A percentile compares a stretch with the other conserved stretches of the same genome.
These are phyloP conservation scores for Aphaenogaster floridana DNA, from an alignment of 1,140 invertebrate species.

Conservation along the genomic window DNA sequence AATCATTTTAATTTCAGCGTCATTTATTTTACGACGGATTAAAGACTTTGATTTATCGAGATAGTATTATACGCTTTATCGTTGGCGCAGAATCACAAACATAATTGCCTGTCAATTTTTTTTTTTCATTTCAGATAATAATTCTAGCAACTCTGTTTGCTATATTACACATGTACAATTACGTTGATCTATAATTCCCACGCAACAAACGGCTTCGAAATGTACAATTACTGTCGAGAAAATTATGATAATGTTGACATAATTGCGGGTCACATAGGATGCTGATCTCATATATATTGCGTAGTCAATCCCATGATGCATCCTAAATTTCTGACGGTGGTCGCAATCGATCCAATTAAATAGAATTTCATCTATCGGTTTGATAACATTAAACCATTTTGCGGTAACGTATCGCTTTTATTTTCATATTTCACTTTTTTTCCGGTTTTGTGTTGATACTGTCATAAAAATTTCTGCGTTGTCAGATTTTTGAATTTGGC, in stretches of 20 bases:
- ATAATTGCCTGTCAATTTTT: neutral
- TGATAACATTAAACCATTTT: conserved; percentile 46
- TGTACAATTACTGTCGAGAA: conserved; percentile 16
- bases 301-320: conserved; percentile 53
- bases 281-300: conserved; percentile 66
- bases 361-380: conserved; percentile 62
- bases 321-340: conserved; percentile 59
- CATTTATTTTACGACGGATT: conserved; percentile 19
- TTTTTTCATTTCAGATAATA: conserved; percentile 13
- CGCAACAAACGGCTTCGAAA: conserved; percentile 10
- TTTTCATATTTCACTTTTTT: neutral
- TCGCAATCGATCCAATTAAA: conserved; percentile 69
- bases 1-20: conserved; percentile 10
- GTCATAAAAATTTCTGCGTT: neutral
- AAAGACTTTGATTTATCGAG: conserved; percentile 31
- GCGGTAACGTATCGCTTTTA: neutral
- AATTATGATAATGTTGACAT: conserved; percentile 59
- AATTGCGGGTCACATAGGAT: conserved; percentile 62
- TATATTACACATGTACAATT: neutral
- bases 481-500: neutral
- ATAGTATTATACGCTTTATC: conserved; percentile 13
- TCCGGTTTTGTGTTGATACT: neutral
- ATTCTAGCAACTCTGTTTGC: neutral
- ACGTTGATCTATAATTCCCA: neutral
- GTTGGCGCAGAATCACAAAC: neutral